Conservation (phyloP, 2,888 invertebrate genomes). For the Neria commutata region DNA sequence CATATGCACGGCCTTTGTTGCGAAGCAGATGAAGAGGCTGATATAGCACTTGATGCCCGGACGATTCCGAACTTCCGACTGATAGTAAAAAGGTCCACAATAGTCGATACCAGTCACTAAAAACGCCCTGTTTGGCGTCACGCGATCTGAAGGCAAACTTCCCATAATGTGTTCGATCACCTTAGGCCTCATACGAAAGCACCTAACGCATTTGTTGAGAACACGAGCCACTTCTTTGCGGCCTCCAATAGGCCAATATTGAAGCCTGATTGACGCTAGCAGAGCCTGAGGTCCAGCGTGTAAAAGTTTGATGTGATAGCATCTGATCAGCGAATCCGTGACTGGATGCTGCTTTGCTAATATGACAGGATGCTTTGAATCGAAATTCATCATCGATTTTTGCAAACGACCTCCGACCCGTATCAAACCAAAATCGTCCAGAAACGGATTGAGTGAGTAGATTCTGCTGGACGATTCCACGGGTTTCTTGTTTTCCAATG, state of each 20-base stretch:
- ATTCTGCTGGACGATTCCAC: slow-evolving; percentile 12
- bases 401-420: slow-evolving; percentile 20
- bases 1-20: slow-evolving; percentile 15
- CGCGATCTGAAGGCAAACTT: slow-evolving; percentile 7
- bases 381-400: slow-evolving; percentile 16
- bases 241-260: slow-evolving; percentile 27
- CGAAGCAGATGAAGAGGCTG: slow-evolving; percentile 16
- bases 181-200: slow-evolving; percentile 18
- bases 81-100: slow-evolving; percentile 21
- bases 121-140: slow-evolving; percentile 11
- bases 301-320: slow-evolving; percentile 6
- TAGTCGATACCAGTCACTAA: slow-evolving; percentile 23
- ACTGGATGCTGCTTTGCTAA: slow-evolving; percentile 18
- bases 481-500: background rate
- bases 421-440: slow-evolving; percentile 18
- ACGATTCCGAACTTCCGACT: slow-evolving; percentile 2
- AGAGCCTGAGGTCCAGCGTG: slow-evolving; percentile 20
- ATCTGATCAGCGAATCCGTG: background rate
- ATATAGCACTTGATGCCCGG: slow-evolving; percentile 12
- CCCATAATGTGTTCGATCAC: slow-evolving; percentile 21
- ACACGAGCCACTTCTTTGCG: slow-evolving; percentile 10
- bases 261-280: slow-evolving; percentile 17
- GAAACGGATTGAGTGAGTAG: slow-evolving; percentile 16
- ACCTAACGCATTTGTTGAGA: slow-evolving; percentile 13
- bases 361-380: slow-evolving; percentile 20